These are phyloP conservation scores for Psittacus erithacus DNA, from an alignment of 2,113 vertebrate genomes.

Conservation along the genomic window DNA sequence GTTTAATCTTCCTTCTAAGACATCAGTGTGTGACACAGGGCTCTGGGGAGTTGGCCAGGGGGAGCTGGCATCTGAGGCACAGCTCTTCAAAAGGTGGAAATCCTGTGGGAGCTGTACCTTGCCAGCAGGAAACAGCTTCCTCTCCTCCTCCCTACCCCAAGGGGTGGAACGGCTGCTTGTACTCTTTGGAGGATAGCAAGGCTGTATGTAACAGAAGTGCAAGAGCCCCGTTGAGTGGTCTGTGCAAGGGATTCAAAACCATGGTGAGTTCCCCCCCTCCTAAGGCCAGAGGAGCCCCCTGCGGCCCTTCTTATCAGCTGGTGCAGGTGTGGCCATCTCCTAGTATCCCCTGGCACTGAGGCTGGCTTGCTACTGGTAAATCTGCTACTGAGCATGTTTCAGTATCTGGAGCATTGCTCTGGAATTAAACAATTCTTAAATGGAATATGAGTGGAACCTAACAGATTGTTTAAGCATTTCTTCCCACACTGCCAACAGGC, in stretches of 20 bases:
- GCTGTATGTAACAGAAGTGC: fast-evolving
- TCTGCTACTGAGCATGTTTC: not conserved
- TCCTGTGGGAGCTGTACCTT: not conserved
- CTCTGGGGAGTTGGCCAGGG: not conserved
- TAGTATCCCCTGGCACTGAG: not conserved
- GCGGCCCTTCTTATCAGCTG: fast-evolving
- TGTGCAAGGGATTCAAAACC: not conserved
- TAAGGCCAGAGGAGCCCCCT: not conserved
- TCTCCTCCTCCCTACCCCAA: not conserved
- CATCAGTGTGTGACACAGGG: fast-evolving
- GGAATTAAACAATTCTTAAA: not conserved
- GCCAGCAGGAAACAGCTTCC: not conserved
- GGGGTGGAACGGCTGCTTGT: fast-evolving
- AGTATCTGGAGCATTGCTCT: not conserved
- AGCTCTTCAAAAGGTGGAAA: not conserved
- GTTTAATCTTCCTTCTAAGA: not conserved
- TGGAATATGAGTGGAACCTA: not conserved
- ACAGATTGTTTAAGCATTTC: not conserved
- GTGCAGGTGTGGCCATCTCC: fast-evolving
- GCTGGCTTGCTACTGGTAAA: not conserved
- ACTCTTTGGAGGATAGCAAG: not conserved
- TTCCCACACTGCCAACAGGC: not conserved
- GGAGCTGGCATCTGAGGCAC: not conserved
- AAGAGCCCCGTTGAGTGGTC: not conserved
- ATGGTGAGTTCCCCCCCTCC: fast-evolving